These are phyloP conservation scores for Tridacna crocea DNA, from an alignment of 2,888 invertebrate genomes.

Conservation along the genomic window DNA sequence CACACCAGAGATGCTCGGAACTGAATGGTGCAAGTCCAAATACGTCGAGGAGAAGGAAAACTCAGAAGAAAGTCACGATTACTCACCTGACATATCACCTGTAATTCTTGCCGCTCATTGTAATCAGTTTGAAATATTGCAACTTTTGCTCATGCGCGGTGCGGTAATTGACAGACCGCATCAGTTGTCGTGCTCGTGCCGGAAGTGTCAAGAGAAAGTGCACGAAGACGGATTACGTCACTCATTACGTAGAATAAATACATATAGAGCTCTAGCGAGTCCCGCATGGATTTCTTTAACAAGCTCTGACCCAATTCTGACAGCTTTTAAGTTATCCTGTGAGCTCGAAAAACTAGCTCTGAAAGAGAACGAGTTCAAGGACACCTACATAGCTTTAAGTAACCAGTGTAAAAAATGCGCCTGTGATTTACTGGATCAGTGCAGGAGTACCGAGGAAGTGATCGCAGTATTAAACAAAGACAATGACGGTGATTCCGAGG, in stretches of 20 bases:
- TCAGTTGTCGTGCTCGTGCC: slow-evolving; percentile 85
- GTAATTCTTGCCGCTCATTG: slow-evolving; percentile 85
- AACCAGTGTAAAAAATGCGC: slow-evolving; percentile 86
- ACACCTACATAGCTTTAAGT: slow-evolving; percentile 84
- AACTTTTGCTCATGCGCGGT: slow-evolving; percentile 85
- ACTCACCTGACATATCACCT: slow-evolving; percentile 85
- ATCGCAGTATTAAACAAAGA: slow-evolving; percentile 85
- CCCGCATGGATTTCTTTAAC: slow-evolving; percentile 87
- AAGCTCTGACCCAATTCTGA: slow-evolving; percentile 86
- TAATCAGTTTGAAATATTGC: slow-evolving; percentile 87
- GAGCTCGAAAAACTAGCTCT: slow-evolving; percentile 85
- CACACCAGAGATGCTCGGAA: slow-evolving; percentile 85
- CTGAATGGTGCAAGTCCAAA: slow-evolving; percentile 85
- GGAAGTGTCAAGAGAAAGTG: slow-evolving; percentile 83
- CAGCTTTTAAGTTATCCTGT: slow-evolving; percentile 86
- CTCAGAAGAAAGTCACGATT: slow-evolving; percentile 85
- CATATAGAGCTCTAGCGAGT: slow-evolving; percentile 86
- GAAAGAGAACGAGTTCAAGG: slow-evolving; percentile 86
- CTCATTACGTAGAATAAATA: slow-evolving; percentile 85
- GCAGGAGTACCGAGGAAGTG: slow-evolving; percentile 86
- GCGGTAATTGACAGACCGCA: slow-evolving; percentile 85
- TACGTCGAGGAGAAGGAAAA: slow-evolving; percentile 70
- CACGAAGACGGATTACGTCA: slow-evolving; percentile 85
- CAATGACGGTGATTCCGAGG: slow-evolving; percentile 76
- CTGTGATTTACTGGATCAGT: slow-evolving; percentile 86